Percentiles rank a stretch among this genome's conserved stretches.
These are phyloP conservation scores for Eremobia ochroleuca DNA, from an alignment of 2,888 invertebrate genomes.

Conservation along the genomic window DNA sequence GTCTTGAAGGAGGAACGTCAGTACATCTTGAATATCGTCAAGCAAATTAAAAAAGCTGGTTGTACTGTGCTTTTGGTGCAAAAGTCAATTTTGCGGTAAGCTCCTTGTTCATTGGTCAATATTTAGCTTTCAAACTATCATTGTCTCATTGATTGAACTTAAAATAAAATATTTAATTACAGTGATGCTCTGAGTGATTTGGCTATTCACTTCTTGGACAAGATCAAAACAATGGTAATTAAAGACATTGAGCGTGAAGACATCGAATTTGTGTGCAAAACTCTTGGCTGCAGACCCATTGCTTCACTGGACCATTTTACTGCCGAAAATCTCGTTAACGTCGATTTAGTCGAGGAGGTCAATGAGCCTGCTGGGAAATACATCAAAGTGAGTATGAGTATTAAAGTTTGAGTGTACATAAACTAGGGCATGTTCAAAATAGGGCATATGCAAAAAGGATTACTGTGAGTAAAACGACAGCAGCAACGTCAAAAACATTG, in stretches of 20 bases:
- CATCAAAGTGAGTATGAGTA: constrained; percentile 93
- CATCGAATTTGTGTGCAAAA: constrained; percentile 99
- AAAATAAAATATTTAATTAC: constrained; percentile 64
- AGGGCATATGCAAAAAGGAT: background rate
- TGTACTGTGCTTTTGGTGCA: constrained; percentile 99
- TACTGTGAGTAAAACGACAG: background rate
- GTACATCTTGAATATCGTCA: constrained; percentile 99
- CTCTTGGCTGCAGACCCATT: constrained; percentile 97
- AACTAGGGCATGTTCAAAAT: background rate
- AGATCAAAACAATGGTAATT: constrained; percentile 99
- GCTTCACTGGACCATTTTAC: constrained; percentile 99
- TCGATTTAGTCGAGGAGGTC: constrained; percentile 98
- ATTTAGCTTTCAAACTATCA: background rate
- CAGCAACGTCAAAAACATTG: background rate
- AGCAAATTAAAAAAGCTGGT: constrained; percentile 99
- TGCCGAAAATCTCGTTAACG: constrained; percentile 97
- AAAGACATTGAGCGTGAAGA: constrained; percentile 99
- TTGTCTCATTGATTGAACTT: background rate
- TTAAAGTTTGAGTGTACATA: background rate
- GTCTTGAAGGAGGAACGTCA: constrained; percentile 99
- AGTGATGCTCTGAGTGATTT: constrained; percentile 99
- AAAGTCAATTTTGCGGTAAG: constrained; percentile 94
- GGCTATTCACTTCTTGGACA: constrained; percentile 99
- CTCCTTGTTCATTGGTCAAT: background rate
- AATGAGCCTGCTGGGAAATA: constrained; percentile 97